A percentile compares a stretch with the other conserved stretches of the same genome.
phyloP scores from a whole-genome alignment of 35 echinoderm and acorn worm species.

The Lytechinus variegatus region DNA sequence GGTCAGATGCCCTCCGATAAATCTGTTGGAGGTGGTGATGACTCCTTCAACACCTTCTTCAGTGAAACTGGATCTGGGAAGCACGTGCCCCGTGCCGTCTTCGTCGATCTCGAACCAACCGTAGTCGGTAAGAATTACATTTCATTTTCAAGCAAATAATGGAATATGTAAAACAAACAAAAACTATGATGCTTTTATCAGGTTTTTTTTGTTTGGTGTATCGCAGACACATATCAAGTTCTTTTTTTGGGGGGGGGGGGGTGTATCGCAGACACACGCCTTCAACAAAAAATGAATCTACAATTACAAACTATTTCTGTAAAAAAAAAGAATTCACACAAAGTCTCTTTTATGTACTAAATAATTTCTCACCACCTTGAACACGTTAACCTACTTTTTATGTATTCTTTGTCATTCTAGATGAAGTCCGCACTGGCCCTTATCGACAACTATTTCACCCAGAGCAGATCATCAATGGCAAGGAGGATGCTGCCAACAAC shows the following conservation, averaged over 20 bases:
- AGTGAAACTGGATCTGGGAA: slow-evolving; percentile 53
- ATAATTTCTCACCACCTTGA: not conserved
- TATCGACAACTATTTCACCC: slow-evolving; percentile 23
- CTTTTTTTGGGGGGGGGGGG: no score
- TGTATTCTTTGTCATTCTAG: not conserved
- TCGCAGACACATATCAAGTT: no score
- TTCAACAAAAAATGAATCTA: no score
- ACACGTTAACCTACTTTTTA: no score
- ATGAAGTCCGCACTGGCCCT: not conserved
- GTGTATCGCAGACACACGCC: no score
- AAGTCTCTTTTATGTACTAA: not conserved
- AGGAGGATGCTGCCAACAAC: slow-evolving; percentile 39
- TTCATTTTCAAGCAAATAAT: not conserved
- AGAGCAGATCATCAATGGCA: slow-evolving; percentile 16
- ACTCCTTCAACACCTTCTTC: slow-evolving; percentile 66
- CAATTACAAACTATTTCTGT: no score
- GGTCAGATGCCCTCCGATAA: slow-evolving; percentile 36
- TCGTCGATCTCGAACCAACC: slow-evolving; percentile 57
- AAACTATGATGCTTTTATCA: not conserved
- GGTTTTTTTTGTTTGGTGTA: not conserved
- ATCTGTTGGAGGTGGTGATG: slow-evolving; percentile 25
- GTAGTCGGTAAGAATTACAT: slow-evolving; percentile 47
- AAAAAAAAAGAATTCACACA: no score
- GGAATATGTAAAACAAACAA: not conserved
- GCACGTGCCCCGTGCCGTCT: slow-evolving; percentile 51